Evolutionary conservation across 2,797 vertebrate species (phyloP).

Genomic region (Manis crassicaudata): DNA sequence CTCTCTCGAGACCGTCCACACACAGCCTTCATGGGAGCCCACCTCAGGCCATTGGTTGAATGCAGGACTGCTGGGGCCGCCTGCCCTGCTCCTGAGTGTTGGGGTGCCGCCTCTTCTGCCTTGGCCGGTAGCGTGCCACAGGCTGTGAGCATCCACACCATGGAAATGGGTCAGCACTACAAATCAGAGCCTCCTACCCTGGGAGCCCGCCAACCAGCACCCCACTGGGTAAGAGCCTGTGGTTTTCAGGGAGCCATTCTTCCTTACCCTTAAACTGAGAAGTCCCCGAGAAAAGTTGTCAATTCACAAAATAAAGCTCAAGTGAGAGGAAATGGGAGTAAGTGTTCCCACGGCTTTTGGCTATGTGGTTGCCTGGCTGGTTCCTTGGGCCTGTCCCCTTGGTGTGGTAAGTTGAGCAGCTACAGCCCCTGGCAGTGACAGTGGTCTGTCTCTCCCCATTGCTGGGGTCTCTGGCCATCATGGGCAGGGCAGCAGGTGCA

Average conservation of each 20-base stretch:
- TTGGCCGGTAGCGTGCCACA: neutral
- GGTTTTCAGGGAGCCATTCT: neutral
- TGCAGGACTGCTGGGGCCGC: neutral
- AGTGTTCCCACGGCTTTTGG: neutral
- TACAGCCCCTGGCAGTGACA: neutral
- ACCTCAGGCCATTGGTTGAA: neutral
- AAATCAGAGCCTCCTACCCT: neutral
- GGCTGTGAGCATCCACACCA: neutral
- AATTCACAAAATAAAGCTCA: neutral
- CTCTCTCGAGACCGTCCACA: neutral
- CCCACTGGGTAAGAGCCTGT: neutral
- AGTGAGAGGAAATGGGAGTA: neutral
- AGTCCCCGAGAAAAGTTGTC: neutral
- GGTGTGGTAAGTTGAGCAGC: neutral
- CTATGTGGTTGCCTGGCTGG: neutral
- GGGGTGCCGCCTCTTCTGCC: fast-evolving
- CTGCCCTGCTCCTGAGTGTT: neutral
- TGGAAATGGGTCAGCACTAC: neutral
- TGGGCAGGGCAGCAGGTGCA: neutral
- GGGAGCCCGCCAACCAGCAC: neutral
- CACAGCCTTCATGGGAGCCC: neutral
- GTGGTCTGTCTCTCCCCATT: neutral
- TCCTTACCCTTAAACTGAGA: neutral
- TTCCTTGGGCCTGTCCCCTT: neutral
- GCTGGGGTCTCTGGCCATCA: neutral